phyloP scores from a whole-genome alignment of 2,888 invertebrate genomes.

The Neoitamus cyanurus region DNA sequence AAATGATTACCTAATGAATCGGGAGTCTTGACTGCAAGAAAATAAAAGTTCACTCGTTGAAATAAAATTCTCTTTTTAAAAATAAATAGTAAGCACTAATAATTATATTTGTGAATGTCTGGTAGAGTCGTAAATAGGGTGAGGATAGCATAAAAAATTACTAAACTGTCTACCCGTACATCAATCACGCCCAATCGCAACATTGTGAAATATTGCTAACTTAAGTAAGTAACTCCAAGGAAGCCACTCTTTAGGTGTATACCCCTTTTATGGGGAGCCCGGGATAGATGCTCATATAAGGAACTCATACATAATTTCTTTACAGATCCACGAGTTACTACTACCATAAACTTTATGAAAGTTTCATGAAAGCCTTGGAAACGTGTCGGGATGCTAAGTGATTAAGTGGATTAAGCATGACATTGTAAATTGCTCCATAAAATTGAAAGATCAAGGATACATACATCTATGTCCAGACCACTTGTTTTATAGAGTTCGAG shows the following conservation, averaged over 20 bases:
- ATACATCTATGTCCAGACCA: neutral
- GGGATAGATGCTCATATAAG: neutral
- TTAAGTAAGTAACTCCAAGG: neutral
- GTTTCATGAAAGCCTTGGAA: neutral
- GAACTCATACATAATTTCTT: neutral
- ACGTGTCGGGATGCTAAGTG: neutral
- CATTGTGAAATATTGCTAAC: neutral
- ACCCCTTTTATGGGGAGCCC: neutral
- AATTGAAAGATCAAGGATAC: neutral
- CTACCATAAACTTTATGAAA: neutral
- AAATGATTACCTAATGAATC: constrained; percentile 83
- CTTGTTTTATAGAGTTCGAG: neutral
- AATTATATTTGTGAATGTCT: too few relatives aligned
- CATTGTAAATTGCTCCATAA: neutral
- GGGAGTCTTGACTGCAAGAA: constrained; percentile 73
- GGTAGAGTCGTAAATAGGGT: too few relatives aligned
- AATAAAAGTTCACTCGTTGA: too few relatives aligned
- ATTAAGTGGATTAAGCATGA: neutral
- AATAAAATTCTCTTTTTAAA: neutral
- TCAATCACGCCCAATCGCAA: neutral
- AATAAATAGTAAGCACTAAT: too few relatives aligned
- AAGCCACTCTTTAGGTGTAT: neutral
- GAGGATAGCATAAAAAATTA: neutral
- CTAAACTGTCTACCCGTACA: neutral
- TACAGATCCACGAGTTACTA: neutral